Percentiles rank a stretch among this genome's conserved stretches.
Conservation (phyloP, 2,113 vertebrate genomes). For the Elachura formosa region DNA sequence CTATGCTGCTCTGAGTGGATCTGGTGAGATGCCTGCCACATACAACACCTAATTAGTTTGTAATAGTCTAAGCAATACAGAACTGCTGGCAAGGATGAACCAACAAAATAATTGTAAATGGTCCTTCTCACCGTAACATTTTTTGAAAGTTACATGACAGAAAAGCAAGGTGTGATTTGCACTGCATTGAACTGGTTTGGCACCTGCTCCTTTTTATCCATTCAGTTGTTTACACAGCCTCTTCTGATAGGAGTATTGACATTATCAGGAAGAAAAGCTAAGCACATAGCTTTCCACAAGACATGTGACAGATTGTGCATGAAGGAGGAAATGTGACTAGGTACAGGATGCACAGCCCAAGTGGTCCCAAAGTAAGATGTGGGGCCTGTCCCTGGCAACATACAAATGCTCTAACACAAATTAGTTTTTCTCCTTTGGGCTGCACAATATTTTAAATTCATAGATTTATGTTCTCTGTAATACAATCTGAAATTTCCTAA, state of each 20-base stretch:
- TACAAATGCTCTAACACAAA: not conserved
- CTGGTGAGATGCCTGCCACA: not conserved
- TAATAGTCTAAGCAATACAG: not conserved
- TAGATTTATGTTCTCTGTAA: not conserved
- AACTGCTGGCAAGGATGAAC: not conserved
- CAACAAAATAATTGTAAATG: not conserved
- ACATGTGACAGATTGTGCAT: fast-evolving
- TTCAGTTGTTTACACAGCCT: not conserved
- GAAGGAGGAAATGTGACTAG: not conserved
- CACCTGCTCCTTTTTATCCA: not conserved
- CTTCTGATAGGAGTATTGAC: not conserved
- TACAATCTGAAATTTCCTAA: not conserved
- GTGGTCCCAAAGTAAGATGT: not conserved
- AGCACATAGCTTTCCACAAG: not conserved
- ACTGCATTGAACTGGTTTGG: fast-evolving
- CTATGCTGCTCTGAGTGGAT: not conserved
- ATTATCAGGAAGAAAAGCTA: not conserved
- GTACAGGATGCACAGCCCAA: not conserved
- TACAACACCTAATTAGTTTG: not conserved
- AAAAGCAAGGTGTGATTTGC: not conserved
- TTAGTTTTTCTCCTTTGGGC: not conserved
- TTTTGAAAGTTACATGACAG: not conserved
- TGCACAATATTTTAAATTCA: not conserved
- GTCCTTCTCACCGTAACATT: not conserved
- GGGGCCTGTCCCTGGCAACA: not conserved